Evolutionary conservation across 2,797 vertebrate species (phyloP).

Genomic region (Rhadinocentrus ornatus): DNA sequence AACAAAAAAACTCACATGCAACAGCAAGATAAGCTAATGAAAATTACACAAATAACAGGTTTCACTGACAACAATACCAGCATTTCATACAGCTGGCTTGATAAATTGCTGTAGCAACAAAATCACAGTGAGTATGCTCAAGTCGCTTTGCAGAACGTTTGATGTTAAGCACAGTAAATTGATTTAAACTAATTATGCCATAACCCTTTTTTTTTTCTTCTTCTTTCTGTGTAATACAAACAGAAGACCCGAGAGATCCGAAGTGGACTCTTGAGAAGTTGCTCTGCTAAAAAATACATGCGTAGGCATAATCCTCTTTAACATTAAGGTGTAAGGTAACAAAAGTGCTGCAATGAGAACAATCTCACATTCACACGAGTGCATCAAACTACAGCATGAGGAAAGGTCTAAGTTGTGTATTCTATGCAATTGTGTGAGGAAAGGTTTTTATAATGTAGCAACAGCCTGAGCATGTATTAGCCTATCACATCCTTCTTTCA

Average conservation of each 20-base stretch:
- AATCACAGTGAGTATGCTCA: neutral
- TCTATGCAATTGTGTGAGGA: neutral
- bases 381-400: neutral
- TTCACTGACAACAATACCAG: neutral
- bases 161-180: neutral
- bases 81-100: neutral
- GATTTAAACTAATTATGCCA: neutral
- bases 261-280: neutral
- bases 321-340: neutral
- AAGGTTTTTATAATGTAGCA: neutral
- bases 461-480: neutral
- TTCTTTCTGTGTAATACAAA: neutral
- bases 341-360: neutral
- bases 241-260: neutral
- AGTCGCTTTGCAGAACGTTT: neutral
- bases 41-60: constrained; percentile 1
- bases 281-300: neutral
- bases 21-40: constrained; percentile 22
- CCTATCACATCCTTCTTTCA: neutral
- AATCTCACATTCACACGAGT: neutral
- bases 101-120: neutral
- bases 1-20: neutral
- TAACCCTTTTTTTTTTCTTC: no score
- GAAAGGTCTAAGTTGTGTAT: neutral
- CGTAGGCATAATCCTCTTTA: neutral